These are phyloP conservation scores for Metellina segmentata DNA, from an alignment of 2,888 invertebrate genomes.

Conservation along the genomic window DNA sequence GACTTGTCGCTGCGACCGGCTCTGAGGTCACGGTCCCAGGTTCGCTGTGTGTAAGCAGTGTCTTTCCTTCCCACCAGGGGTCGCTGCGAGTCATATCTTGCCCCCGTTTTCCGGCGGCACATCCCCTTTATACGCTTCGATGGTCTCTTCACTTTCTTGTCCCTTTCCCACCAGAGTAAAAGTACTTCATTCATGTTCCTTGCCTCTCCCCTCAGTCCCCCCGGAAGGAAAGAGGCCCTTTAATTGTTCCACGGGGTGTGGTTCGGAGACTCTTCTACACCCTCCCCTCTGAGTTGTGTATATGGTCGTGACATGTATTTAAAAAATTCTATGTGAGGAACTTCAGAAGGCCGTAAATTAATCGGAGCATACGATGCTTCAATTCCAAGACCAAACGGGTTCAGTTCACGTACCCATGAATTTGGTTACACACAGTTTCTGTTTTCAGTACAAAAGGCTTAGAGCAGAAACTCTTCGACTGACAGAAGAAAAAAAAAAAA, in stretches of 20 bases:
- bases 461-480: too few species aligned
- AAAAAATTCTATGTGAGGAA: background rate
- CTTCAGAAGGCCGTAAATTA: background rate
- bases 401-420: too few species aligned
- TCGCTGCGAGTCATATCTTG: conserved; percentile 39
- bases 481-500: too few species aligned
- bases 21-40: conserved; percentile 72
- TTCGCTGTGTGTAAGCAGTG: conserved; percentile 10
- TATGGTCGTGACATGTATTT: background rate
- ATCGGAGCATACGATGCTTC: background rate
- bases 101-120: conserved; percentile 62
- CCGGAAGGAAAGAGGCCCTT: conserved; percentile 75
- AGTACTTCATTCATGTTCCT: conserved; percentile 67
- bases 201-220: background rate
- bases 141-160: conserved; percentile 63
- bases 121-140: conserved; percentile 58
- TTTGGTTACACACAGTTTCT: too few species aligned
- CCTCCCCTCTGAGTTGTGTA: background rate
- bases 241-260: conserved; percentile 75
- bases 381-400: background rate
- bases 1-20: conserved; percentile 72
- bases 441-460: too few species aligned
- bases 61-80: conserved; percentile 46
- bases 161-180: conserved; percentile 72
- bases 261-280: conserved; percentile 33